Percentiles rank a stretch among this genome's conserved stretches.
phyloP scores from a whole-genome alignment of 2,888 invertebrate genomes.

The Boloria euphrosyne region DNA sequence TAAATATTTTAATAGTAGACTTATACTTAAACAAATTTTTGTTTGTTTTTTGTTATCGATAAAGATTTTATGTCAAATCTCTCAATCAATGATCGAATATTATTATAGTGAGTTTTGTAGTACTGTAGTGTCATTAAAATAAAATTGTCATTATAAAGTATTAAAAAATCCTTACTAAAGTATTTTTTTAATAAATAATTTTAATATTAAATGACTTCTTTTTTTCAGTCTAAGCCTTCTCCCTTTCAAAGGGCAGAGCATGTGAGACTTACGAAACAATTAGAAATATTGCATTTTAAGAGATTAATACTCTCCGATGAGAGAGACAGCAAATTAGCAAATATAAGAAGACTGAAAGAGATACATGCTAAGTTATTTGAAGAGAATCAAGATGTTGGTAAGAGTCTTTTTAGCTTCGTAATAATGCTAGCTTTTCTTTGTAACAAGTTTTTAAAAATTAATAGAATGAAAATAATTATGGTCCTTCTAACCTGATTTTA shows the following conservation, averaged over 20 bases:
- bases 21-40: no score
- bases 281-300: slow-evolving; percentile 87
- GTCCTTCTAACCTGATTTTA: no score
- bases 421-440: neutral
- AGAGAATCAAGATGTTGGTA: slow-evolving; percentile 87
- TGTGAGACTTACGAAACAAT: slow-evolving; percentile 84
- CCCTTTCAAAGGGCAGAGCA: slow-evolving; percentile 85
- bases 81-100: no score
- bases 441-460: neutral
- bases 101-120: no score
- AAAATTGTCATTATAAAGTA: no score
- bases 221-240: slow-evolving; percentile 82
- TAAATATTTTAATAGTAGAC: no score
- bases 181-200: neutral
- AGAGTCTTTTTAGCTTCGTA: slow-evolving; percentile 40
- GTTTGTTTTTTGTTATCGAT: no score
- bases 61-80: no score
- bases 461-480: no score
- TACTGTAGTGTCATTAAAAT: no score
- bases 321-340: slow-evolving; percentile 84
- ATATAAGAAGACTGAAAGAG: slow-evolving; percentile 85
- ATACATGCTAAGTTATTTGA: slow-evolving; percentile 84
- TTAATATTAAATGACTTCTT: neutral
- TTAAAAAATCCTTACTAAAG: no score
- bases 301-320: slow-evolving; percentile 87